Evolutionary conservation across 1,140 invertebrate species (phyloP).

Genomic region (Drosophila yakuba): DNA sequence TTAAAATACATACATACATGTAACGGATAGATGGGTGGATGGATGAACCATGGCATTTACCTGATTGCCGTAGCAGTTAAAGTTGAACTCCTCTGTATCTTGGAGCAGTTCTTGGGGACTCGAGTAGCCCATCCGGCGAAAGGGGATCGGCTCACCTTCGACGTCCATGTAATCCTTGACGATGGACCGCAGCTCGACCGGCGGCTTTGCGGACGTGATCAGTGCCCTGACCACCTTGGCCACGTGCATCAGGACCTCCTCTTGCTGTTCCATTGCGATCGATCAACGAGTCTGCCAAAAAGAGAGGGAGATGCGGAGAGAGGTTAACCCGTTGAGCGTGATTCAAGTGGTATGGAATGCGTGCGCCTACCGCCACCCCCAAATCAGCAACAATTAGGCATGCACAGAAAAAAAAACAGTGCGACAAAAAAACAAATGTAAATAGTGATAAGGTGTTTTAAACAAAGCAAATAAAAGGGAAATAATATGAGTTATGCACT

Average conservation of each 20-base stretch:
- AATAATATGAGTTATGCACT: too few species aligned
- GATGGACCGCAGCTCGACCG: slow-evolving; percentile 47
- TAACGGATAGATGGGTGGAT: neutral
- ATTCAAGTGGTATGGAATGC: slow-evolving; percentile 46
- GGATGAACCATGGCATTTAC: slow-evolving; percentile 27
- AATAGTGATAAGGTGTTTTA: neutral
- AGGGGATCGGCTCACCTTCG: slow-evolving; percentile 59
- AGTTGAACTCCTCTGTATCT: slow-evolving; percentile 59
- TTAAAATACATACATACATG: slow-evolving; percentile 5
- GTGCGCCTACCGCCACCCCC: slow-evolving; percentile 22
- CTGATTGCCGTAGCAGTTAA: slow-evolving; percentile 35
- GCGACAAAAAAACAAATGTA: neutral
- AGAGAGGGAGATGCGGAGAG: slow-evolving; percentile 2
- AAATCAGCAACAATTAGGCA: slow-evolving; percentile 12
- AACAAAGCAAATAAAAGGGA: too few species aligned
- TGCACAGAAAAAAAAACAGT: neutral
- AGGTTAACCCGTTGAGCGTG: slow-evolving; percentile 15
- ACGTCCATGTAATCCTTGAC: slow-evolving; percentile 54
- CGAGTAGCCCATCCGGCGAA: slow-evolving; percentile 45
- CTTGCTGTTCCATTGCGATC: slow-evolving; percentile 20
- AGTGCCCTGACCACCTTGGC: slow-evolving; percentile 66
- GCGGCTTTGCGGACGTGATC: slow-evolving; percentile 66
- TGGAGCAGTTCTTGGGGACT: slow-evolving; percentile 1
- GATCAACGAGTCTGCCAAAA: slow-evolving; percentile 13
- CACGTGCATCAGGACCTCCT: slow-evolving; percentile 40